Evolutionary conservation across 2,797 vertebrate species (phyloP).

Genomic region (Myiotriccus ornatus): DNA sequence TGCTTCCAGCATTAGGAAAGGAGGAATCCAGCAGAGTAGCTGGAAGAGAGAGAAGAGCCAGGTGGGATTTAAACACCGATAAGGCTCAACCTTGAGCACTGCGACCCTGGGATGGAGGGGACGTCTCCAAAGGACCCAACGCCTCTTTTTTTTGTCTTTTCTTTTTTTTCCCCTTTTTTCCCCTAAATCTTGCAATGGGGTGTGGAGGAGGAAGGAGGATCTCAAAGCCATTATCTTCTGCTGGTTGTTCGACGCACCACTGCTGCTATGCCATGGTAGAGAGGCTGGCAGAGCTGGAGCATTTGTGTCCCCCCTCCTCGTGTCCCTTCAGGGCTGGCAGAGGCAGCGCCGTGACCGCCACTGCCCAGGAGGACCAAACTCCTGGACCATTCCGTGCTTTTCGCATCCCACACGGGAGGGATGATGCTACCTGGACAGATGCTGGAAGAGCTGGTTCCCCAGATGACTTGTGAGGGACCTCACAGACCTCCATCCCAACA

Average conservation of each 20-base stretch:
- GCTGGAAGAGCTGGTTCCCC: not conserved
- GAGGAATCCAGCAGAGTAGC: not conserved
- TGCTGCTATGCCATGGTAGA: not conserved
- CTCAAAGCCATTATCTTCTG: conserved; percentile 7
- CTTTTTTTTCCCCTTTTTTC: accelerated
- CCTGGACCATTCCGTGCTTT: accelerated
- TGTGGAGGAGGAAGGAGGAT: not conserved
- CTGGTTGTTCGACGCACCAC: not conserved
- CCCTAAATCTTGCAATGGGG: not conserved
- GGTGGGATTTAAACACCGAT: not conserved
- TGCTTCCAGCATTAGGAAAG: not conserved
- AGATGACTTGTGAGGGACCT: not conserved
- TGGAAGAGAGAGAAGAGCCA: not conserved
- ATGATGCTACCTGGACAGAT: not conserved
- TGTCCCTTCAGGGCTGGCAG: not conserved
- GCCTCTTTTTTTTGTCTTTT: not conserved
- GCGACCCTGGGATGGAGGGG: not conserved
- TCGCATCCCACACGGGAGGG: not conserved
- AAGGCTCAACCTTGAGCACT: not conserved
- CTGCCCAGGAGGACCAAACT: not conserved
- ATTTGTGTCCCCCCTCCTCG: not conserved
- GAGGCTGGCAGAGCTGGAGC: not conserved
- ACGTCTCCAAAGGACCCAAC: not conserved
- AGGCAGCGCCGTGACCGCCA: accelerated
- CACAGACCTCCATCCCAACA: not conserved